Base-by-base conservation (phyloP, 2,888 invertebrate genomes). In the Molorchus minor region DNA sequence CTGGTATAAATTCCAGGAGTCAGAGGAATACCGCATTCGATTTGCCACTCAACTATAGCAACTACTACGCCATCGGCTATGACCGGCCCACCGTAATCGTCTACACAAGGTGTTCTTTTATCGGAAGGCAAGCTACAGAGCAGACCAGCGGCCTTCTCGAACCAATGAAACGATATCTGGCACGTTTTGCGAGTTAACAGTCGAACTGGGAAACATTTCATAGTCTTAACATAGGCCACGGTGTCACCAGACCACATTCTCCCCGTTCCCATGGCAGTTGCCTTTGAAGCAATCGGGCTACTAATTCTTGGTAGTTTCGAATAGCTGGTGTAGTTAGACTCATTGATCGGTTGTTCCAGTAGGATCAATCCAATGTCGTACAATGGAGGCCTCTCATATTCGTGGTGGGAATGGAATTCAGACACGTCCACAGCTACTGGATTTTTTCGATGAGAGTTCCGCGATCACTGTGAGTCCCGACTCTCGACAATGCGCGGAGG, bases 21-120 rank as follows among this genome's bases (percentile, higher is more conserved):
- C 0, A 4, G 84, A 1, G 84, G 81, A 62, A 85, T 82, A 0
- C 86, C 87, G 75, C 87, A 88, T 29, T 83, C 82, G 62, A 84
- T 84, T 1, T 87, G 88, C 72, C 86, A 89, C 0, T 88, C 86
- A 1, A 88, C 88, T 0, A 88, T 81, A 1, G 88, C 89, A 46
- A 88, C 86, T 68, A 88, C 84, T 7, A 20, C 12, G 2, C 29
- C 65, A 1, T 56, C 62, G 21, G 65, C 84, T 88, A 91, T 89
- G 7, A 93, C 79, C 0, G 93, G 92, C 1, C 93, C 93, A 0
- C 93, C 93, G 44, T 90, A 91, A 80, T 93, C 92, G 0, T 92
- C 91, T 81, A 88, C 87, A 69, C 91, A 91, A 21, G 91, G 86
- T 73, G 91, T 91, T 74, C 85, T 87, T 16, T 87, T 87, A 0